Conservation (phyloP, 2,797 vertebrate genomes). For the Dromococcyx pavoninus region DNA sequence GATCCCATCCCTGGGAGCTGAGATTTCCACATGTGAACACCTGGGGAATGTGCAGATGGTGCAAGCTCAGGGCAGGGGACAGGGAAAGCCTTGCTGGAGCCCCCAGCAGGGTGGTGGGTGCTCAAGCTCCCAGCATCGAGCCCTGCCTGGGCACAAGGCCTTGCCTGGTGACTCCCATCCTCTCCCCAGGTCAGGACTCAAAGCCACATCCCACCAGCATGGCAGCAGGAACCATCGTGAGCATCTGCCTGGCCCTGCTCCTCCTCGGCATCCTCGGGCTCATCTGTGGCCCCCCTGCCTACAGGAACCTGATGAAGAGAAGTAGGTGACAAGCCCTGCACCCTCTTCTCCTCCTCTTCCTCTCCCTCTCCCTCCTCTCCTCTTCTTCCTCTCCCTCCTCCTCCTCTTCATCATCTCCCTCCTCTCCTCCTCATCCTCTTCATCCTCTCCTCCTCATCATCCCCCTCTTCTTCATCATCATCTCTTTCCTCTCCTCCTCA, state of each 20-base stretch:
- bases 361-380: too few species aligned
- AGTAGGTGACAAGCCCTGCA: constrained; percentile 45
- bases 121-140: accelerated
- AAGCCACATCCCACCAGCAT: neutral
- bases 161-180: accelerated
- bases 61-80: neutral
- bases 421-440: too few species aligned
- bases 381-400: too few species aligned
- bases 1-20: neutral
- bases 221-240: neutral
- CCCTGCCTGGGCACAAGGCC: neutral
- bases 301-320: constrained; percentile 74
- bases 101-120: accelerated
- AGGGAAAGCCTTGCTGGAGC: accelerated
- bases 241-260: constrained; percentile 71
- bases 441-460: too few species aligned
- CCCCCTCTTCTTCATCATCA: too few species aligned
- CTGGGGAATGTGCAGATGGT: accelerated
- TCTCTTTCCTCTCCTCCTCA: too few species aligned
- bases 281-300: constrained; percentile 63
- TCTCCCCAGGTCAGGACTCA: constrained; percentile 57
- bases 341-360: neutral
- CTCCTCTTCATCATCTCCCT: too few species aligned
- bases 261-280: constrained; percentile 53
- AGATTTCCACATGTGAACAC: neutral